A percentile compares a stretch with the other conserved stretches of the same genome.
phyloP scores from a whole-genome alignment of 2,888 invertebrate species.

The Cantharis lateralis region DNA sequence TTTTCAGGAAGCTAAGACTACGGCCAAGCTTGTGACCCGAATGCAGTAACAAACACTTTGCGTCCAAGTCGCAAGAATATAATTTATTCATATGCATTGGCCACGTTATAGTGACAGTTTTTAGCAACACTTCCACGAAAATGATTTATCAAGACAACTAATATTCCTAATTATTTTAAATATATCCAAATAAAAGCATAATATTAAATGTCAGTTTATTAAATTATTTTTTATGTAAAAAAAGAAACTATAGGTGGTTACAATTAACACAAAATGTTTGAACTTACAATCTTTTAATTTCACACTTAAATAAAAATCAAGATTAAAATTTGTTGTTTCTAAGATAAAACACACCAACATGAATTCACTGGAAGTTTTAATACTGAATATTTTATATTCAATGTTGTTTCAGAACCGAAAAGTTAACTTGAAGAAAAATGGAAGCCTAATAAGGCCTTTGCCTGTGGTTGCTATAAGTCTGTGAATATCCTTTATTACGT shows the following conservation, averaged over 20 bases:
- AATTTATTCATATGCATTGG: too few species aligned
- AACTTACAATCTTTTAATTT: neutral
- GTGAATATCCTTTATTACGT: slow-evolving; percentile 60
- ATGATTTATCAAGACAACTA: too few species aligned
- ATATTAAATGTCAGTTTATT: too few species aligned
- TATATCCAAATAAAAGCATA: too few species aligned
- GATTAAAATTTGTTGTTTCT: neutral
- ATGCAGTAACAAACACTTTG: too few species aligned
- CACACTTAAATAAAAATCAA: neutral
- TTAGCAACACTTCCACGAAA: too few species aligned
- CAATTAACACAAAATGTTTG: neutral
- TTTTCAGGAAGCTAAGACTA: too few species aligned
- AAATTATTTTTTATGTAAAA: neutral
- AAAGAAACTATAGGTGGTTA: neutral
- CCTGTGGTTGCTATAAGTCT: slow-evolving; percentile 66
- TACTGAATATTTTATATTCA: neutral
- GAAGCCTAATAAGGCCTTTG: slow-evolving; percentile 59
- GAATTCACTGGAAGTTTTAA: too few species aligned
- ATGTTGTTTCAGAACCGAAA: neutral
- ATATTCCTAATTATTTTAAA: too few species aligned
- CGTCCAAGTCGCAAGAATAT: too few species aligned
- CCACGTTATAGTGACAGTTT: too few species aligned
- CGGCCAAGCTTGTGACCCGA: too few species aligned
- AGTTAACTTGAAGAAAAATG: slow-evolving; percentile 7
- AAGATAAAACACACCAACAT: neutral